Base-by-base conservation (phyloP, 2,113 vertebrate species). In the Murina feae region DNA sequence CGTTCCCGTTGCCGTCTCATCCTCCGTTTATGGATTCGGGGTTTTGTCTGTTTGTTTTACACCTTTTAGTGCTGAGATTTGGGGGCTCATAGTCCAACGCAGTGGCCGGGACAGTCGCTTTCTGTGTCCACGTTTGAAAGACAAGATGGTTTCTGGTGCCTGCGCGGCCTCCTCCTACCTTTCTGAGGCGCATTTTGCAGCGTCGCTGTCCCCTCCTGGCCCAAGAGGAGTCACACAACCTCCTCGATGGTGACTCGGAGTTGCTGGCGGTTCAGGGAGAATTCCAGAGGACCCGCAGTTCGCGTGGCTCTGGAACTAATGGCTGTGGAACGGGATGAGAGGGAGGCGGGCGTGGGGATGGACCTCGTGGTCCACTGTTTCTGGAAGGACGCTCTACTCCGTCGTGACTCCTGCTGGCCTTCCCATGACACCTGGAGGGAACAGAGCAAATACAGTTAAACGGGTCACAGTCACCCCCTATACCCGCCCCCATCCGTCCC, bases 381-480 rank as follows among this genome's bases (percentile, higher is more conserved):
- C 30, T 55, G 81, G 44, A 39, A 55, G 72, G 47, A 49, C 25
- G 42, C 6, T 47, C 12, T 44, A 39, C 32, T 30, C 1, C 7
- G 9, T 11, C 8, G 11, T 6, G 11, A 20, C 44, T 49, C 37
- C 42, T 9, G 1, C 12, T 63, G 47, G 16, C 8, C 86, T 76
- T 49, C 37, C 86, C 2, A 5, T 14, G 65, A 47, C 32, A n/a
- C 35, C 12, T 28, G 2, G 20, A 28, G 14, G 86, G 89, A 88
- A 18, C 81, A 35, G 83, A 94, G 93, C 71, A 66, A 85, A 55
- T 23, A 74, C 60, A 21, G 63, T n/a, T 53, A 83, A 63, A 87
- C 71, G 44, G 83, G 89, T 75, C 91, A 47, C 79, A 39, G n/a
- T 90, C 75, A 94, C 78, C 96, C 92, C 93, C 89, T 90, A 16